Percentiles rank a stretch among this genome's conserved stretches.
Conservation (phyloP, 1,140 invertebrate species). For the Matsumurasca onukii region DNA sequence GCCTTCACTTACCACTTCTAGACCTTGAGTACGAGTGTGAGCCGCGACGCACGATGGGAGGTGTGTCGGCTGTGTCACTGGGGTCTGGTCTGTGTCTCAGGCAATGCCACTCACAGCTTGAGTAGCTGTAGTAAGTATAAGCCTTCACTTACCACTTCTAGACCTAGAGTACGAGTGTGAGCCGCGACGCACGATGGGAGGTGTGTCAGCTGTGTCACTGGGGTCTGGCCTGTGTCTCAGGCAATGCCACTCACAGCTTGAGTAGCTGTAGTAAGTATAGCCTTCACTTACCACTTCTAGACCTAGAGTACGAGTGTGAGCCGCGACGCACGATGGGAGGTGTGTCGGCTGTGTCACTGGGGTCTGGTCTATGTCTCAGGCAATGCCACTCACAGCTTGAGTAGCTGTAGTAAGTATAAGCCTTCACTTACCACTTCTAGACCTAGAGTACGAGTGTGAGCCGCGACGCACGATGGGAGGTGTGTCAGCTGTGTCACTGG, state of each 20-base stretch:
- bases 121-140: too few relatives aligned
- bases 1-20: conserved; percentile 30
- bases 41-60: conserved; percentile 22
- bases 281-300: conserved; percentile 31
- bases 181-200: conserved; percentile 22
- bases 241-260: conserved; percentile 33
- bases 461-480: conserved; percentile 23
- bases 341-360: conserved; percentile 24
- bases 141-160: conserved; percentile 30
- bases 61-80: conserved; percentile 28
- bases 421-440: conserved; percentile 31
- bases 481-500: conserved; percentile 25
- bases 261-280: too few relatives aligned
- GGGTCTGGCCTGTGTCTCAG: not conserved
- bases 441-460: conserved; percentile 34
- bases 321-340: conserved; percentile 23
- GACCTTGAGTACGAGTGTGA: conserved; percentile 34
- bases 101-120: conserved; percentile 33
- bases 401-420: too few relatives aligned
- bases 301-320: conserved; percentile 34
- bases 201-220: conserved; percentile 28
- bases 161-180: conserved; percentile 34
- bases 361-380: not conserved
- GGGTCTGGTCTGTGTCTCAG: not conserved
- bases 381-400: conserved; percentile 34